phyloP scores from a whole-genome alignment of 2,797 vertebrate genomes.

The Phrynocephalus guinanensis region DNA sequence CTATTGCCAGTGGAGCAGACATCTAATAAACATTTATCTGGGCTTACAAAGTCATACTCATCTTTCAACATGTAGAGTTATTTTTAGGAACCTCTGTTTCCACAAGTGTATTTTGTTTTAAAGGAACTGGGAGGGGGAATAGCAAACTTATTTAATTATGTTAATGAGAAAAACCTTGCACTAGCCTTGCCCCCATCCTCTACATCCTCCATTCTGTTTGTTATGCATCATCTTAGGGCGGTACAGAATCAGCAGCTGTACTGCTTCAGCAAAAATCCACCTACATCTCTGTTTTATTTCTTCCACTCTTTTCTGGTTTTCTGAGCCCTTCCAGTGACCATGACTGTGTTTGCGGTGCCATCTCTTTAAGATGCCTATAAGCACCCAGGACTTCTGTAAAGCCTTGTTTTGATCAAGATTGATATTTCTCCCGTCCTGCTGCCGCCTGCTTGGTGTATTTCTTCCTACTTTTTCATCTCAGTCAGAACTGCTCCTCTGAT shows the following conservation, averaged over 20 bases:
- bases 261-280: not conserved
- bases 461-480: not conserved
- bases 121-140: not conserved
- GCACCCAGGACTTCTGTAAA: not conserved
- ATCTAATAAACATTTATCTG: not conserved
- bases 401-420: not conserved
- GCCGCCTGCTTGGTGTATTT: not conserved
- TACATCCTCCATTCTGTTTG: not conserved
- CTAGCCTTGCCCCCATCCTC: not conserved
- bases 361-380: not conserved
- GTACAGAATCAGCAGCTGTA: not conserved
- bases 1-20: not conserved
- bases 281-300: not conserved
- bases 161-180: slow-evolving; percentile 32
- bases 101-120: not conserved
- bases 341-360: not conserved
- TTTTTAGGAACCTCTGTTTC: not conserved
- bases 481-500: not conserved
- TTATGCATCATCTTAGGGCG: not conserved
- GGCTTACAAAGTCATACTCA: not conserved
- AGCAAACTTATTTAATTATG: slow-evolving; percentile 1
- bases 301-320: not conserved
- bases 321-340: not conserved
- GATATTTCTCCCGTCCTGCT: not conserved
- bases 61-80: not conserved